Base-by-base conservation (phyloP, 1,140 invertebrate genomes). In the Aphaenogaster rudis region DNA sequence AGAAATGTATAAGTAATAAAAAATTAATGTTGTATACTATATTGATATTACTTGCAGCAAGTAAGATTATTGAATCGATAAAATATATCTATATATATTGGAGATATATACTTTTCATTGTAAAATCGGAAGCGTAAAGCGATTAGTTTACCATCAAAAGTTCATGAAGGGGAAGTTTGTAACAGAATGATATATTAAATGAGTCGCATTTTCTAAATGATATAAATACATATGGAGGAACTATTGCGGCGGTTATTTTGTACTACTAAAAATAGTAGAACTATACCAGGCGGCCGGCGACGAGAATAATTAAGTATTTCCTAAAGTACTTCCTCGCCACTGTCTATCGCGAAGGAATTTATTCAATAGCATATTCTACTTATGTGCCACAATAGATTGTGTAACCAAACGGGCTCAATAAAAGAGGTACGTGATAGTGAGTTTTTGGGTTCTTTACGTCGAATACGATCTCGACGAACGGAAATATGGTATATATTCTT, bases 181-280 rank as follows among this genome's bases (percentile, higher is more conserved):
- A 79, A 66, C 42, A 64, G 17, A 39, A 79, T 64, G 28, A 79
- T 79, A 3, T 78, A 17, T 64, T 36, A 64, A 63, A 48, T 36
- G 28, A 61, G 5, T 64, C 28, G 17, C 15, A 64, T 64, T 79
- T 79, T 79, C n/a, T 48, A 79, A 79, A 45, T 79, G 42, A 36
- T 11, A 21, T 57, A 57, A 59, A 21, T 17, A 9, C 15, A 17
- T n/a, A 6, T 66, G 42, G 3, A 50, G 15, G 28, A 78, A 28
- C 15, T 50, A n/a, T 78, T 7, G 28, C 28, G 15, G 64, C 50
- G 13, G 21, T 74, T 74, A 57, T 74, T 54, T 54, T 74, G 33
- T 21, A 50, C 48, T 48, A 36, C 3, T 39, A 63, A 78, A 78
- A 63, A 78, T 42, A 77, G 36, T 28, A 78, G 28, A 28, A 28